Conservation (phyloP, 1,140 invertebrate genomes). For the Camponotus vicinus region DNA sequence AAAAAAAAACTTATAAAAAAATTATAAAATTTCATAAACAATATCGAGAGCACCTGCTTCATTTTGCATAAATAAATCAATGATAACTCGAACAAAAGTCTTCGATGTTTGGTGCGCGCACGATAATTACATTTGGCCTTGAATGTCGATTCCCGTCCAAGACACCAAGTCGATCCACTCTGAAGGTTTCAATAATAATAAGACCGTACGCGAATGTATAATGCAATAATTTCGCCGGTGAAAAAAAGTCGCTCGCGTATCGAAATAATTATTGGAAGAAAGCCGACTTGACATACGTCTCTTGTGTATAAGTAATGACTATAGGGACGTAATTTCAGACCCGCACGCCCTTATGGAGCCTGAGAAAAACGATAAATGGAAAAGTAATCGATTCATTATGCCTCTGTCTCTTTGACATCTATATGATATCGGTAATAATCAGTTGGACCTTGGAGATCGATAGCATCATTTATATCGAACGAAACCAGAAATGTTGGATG, state of each 20-base stretch:
- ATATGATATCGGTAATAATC: slow-evolving; percentile 54
- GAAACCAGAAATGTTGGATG: slow-evolving; percentile 47
- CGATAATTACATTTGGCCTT: slow-evolving; percentile 37
- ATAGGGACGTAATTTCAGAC: slow-evolving; percentile 41
- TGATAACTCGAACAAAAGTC: not conserved
- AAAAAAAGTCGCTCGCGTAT: slow-evolving; percentile 35
- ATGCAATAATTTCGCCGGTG: slow-evolving; percentile 34
- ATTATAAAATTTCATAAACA: not conserved
- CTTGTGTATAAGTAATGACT: slow-evolving; percentile 37
- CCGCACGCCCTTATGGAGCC: not conserved
- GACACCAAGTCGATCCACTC: not conserved
- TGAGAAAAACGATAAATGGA: slow-evolving; percentile 26
- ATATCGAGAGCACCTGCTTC: not conserved
- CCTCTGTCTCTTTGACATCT: slow-evolving; percentile 41
- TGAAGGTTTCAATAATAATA: slow-evolving; percentile 24
- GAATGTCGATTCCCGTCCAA: slow-evolving; percentile 5
- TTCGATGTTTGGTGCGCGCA: not conserved
- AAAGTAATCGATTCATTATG: slow-evolving; percentile 44
- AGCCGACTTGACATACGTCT: slow-evolving; percentile 12
- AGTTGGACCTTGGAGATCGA: slow-evolving; percentile 37
- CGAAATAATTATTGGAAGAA: slow-evolving; percentile 39
- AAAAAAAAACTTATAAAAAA: not conserved
- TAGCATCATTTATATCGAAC: slow-evolving; percentile 44
- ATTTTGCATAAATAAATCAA: not conserved
- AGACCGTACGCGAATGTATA: slow-evolving; percentile 25